Percentiles rank a stretch among this genome's conserved stretches.
These are phyloP conservation scores for Clarias platycephalus DNA, from an alignment of 2,797 vertebrate genomes.

Conservation along the genomic window DNA sequence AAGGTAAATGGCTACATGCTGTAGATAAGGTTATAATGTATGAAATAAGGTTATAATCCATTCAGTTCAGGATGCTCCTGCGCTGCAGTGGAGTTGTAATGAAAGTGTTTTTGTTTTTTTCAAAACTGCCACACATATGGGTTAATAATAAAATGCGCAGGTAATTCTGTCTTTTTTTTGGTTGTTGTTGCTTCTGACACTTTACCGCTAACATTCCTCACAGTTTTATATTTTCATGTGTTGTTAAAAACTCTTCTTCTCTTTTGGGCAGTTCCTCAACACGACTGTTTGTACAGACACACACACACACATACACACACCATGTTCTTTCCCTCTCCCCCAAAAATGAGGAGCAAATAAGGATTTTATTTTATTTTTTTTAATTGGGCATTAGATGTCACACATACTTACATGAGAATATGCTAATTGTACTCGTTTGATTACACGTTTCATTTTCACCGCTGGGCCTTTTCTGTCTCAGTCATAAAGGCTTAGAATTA, in stretches of 20 bases:
- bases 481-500: conserved; percentile 31
- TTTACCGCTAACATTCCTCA: conserved; percentile 38
- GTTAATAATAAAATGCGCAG: conserved; percentile 27
- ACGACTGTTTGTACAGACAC: background rate
- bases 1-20: background rate
- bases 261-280: conserved; percentile 1
- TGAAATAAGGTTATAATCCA: background rate
- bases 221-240: background rate
- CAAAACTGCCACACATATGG: background rate
- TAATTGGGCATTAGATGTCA: conserved; percentile 49
- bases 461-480: conserved; percentile 28
- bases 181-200: conserved; percentile 25
- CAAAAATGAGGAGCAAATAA: conserved; percentile 6
- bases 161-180: conserved; percentile 24
- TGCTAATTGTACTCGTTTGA: conserved; percentile 28
- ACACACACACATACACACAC: background rate
- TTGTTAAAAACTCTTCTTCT: conserved; percentile 3
- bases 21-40: background rate
- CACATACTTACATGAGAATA: background rate
- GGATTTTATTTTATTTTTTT: conserved; percentile 27
- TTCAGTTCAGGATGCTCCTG: background rate
- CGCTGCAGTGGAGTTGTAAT: background rate
- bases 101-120: background rate
- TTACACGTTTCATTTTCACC: conserved; percentile 23
- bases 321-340: conserved; percentile 22